Percentiles rank a stretch among this genome's conserved stretches.
Conservation (phyloP, 1,140 invertebrate species). For the Panagrolaimus sp. region DNA sequence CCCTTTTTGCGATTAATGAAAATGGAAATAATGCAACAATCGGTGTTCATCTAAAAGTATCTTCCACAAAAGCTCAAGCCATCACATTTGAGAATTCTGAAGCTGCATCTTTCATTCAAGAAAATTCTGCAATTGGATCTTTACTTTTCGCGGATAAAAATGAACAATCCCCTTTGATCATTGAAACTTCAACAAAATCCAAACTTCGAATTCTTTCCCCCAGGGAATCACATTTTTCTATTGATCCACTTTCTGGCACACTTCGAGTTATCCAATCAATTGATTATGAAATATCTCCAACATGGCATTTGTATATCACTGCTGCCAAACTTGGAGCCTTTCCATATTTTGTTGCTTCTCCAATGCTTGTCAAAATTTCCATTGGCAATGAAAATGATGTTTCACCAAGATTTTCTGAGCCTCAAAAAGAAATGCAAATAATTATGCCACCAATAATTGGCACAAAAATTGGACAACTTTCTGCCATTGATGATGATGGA, state of each 20-base stretch:
- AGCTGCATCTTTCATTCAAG: neutral
- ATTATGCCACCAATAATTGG: conserved; percentile 13
- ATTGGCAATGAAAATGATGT: conserved; percentile 21
- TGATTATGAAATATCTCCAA: neutral
- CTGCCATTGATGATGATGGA: conserved; percentile 10
- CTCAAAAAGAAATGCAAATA: neutral
- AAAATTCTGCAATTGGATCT: neutral
- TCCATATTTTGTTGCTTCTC: neutral
- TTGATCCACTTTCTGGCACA: neutral
- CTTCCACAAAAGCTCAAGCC: neutral
- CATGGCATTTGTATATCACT: neutral
- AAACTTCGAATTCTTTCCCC: conserved; percentile 1
- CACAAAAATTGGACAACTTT: conserved; percentile 13
- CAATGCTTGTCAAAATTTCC: neutral
- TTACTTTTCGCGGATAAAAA: neutral
- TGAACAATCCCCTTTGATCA: neutral
- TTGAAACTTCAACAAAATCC: neutral
- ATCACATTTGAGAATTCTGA: neutral
- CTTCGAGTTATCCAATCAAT: neutral
- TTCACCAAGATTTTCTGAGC: neutral
- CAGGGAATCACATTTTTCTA: neutral
- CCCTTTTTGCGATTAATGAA: conserved; percentile 26
- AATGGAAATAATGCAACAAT: conserved; percentile 5
- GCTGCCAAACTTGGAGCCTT: neutral
- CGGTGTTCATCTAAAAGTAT: neutral